phyloP scores from a whole-genome alignment of 2,797 vertebrate genomes.

The Brachyalestes nurse region DNA sequence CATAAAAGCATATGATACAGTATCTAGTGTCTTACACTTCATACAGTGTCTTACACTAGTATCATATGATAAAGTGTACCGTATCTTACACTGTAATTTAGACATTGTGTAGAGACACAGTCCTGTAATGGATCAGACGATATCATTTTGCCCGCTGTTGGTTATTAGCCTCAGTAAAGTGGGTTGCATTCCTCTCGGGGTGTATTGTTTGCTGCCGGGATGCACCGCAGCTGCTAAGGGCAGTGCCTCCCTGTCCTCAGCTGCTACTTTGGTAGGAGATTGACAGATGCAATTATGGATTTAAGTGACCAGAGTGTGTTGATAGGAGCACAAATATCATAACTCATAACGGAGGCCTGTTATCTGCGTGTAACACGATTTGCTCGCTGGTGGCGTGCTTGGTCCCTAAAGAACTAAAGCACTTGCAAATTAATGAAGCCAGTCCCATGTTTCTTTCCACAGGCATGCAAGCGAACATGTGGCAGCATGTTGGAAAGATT shows the following conservation, averaged over 20 bases:
- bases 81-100: neutral
- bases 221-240: slow-evolving; percentile 15
- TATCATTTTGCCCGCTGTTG: neutral
- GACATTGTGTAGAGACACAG: neutral
- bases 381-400: slow-evolving; percentile 30
- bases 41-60: no score
- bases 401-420: slow-evolving; percentile 37
- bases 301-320: slow-evolving; percentile 53
- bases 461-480: neutral
- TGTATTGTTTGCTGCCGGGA: slow-evolving; percentile 40
- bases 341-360: slow-evolving; percentile 52
- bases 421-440: slow-evolving; percentile 45
- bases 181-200: slow-evolving; percentile 14
- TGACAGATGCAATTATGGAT: slow-evolving; percentile 61
- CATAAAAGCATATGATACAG: no score
- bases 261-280: slow-evolving; percentile 48
- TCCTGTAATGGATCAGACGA: neutral
- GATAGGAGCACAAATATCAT: slow-evolving; percentile 53
- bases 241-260: slow-evolving; percentile 26
- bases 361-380: slow-evolving; percentile 57
- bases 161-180: neutral
- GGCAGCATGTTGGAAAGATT: slow-evolving; percentile 28
- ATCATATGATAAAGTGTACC: neutral
- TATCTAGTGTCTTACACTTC: no score
- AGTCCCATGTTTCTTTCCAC: slow-evolving; percentile 33